Percentiles rank a stretch among this genome's conserved stretches.
Evolutionary conservation across 2,113 vertebrate species (phyloP).

Genomic region (Cercocebus atys): DNA sequence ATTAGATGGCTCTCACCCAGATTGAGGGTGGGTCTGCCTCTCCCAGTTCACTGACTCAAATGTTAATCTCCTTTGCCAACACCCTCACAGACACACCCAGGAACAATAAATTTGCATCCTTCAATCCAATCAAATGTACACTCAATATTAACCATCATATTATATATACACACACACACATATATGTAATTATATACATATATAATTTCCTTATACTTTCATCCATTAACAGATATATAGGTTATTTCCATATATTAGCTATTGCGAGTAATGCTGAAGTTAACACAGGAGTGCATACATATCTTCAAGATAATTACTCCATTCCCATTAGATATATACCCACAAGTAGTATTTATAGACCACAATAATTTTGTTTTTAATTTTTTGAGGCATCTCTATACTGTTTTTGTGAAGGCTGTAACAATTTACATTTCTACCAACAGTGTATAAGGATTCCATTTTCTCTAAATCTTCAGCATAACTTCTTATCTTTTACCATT

Average conservation of each 20-base stretch:
- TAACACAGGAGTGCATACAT: background rate
- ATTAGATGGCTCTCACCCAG: too few species aligned
- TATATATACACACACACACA: background rate
- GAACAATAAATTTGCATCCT: too few species aligned
- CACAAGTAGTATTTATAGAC: background rate
- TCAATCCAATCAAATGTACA: too few species aligned
- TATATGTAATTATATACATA: background rate
- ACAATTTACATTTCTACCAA: background rate
- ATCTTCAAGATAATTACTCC: background rate
- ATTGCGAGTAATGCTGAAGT: background rate
- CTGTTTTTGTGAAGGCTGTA: background rate
- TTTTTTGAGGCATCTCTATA: background rate
- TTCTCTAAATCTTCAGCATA: background rate
- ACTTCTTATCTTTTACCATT: background rate
- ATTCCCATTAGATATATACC: background rate
- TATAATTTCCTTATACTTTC: background rate
- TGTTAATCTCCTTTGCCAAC: too few species aligned
- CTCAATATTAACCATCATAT: too few species aligned
- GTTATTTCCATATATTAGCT: background rate
- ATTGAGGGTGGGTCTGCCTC: too few species aligned
- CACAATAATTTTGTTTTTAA: background rate
- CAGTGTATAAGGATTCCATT: too few species aligned
- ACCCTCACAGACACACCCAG: too few species aligned
- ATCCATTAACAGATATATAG: background rate
- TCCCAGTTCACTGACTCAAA: too few species aligned